Conservation (phyloP, 2,888 invertebrate genomes). For the Clitarchus hookeri region DNA sequence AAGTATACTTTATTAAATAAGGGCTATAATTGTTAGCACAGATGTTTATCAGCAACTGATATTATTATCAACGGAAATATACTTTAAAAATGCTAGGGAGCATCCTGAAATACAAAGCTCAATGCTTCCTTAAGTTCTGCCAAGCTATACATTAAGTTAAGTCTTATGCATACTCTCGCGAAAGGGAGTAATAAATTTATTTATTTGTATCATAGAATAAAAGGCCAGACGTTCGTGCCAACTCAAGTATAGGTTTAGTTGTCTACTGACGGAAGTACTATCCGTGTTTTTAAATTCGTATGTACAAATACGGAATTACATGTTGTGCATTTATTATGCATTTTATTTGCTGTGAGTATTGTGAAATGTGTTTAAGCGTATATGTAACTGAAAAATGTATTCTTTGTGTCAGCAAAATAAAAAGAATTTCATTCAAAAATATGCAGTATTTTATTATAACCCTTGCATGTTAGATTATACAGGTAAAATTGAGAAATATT, state of each 20-base stretch:
- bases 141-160: background rate
- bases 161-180: background rate
- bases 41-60: background rate
- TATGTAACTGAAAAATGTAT: background rate
- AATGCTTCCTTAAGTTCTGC: background rate
- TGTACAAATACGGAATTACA: background rate
- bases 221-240: background rate
- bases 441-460: background rate
- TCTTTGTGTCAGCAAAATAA: background rate
- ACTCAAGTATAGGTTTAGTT: background rate
- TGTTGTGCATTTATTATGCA: conserved; percentile 6
- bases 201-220: background rate
- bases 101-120: background rate
- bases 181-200: background rate
- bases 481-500: no score
- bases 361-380: background rate
- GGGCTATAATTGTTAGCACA: background rate
- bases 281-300: background rate
- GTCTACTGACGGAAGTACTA: background rate
- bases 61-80: background rate
- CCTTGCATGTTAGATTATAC: no score
- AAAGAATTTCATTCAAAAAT: background rate
- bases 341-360: conserved; percentile 2
- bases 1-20: background rate
- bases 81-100: background rate